Percentiles rank a stretch among this genome's conserved stretches.
Evolutionary conservation across 2,113 vertebrate species (phyloP).

Genomic region (Mandrillus leucophaeus): DNA sequence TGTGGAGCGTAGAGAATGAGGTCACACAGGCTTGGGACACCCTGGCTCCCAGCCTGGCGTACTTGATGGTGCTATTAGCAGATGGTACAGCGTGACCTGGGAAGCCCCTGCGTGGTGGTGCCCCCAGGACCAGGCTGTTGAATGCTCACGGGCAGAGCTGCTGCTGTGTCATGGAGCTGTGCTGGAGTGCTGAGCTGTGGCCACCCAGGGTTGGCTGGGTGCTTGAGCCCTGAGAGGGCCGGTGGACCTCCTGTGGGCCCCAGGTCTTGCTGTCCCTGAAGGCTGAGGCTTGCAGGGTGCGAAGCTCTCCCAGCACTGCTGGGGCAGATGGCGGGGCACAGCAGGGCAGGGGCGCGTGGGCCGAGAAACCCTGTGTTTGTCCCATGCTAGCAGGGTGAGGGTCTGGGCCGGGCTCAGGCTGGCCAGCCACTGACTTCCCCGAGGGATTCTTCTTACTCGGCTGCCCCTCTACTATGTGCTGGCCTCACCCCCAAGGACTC

Average conservation of each 20-base stretch:
- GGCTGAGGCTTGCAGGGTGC: neutral
- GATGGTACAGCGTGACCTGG: neutral
- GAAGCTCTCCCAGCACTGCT: neutral
- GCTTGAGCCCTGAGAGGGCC: neutral
- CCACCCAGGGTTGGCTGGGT: accelerated
- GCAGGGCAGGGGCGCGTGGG: neutral
- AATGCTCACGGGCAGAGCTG: neutral
- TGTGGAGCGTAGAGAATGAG: neutral
- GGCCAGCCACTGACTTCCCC: neutral
- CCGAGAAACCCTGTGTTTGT: neutral
- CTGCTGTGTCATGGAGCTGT: accelerated
- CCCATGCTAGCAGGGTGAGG: neutral
- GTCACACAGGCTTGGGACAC: neutral
- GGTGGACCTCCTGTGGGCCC: neutral
- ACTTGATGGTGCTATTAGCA: neutral
- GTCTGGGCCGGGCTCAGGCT: neutral
- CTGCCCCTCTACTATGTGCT: neutral
- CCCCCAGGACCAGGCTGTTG: neutral
- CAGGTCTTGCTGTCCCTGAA: neutral
- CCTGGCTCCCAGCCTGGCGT: neutral
- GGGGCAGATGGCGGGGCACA: neutral
- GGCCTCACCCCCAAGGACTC: neutral
- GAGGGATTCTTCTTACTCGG: too few species aligned
- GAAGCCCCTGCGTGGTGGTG: neutral
- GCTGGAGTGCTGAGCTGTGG: neutral